Evolutionary conservation across 2,113 vertebrate species (phyloP), one percentile per base, ranked within the genome.

Genomic region (Pomatostomus ruficeps): DNA sequence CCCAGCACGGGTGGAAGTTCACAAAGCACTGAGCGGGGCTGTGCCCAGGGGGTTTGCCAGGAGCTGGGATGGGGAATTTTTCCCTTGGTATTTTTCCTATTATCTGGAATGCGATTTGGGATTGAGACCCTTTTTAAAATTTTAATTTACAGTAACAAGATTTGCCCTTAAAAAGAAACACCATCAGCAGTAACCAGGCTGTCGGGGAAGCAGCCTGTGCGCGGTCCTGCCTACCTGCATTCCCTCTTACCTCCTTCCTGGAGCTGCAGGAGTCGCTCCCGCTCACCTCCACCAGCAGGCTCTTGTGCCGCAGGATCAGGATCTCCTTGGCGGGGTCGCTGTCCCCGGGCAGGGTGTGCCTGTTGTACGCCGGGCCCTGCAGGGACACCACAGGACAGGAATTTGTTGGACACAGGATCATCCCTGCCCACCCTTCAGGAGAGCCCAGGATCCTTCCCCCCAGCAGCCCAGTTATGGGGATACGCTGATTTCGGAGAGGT

Each of bases 311-410:
- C 35, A 97, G 92, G 48, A 98, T 97, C 29, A 98, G 85, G 43
- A 98, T 96, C 91, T 98, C 98, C 93, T 98, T 97, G 26, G 96
- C 91, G 0, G 79, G 58, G 52, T 93, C 91, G 1, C 80, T 83
- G 29, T 98, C 98, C 38, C 97, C 97, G 1, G 98, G 97, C 67
- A 99, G 97, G 7, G 97, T 98, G 92, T 99, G 98, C 87, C 98
- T 98, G 95, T 97, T 99, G 96, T 99, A 99, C 0, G 98, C 97
- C 1, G 97, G 98, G 8, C 96, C 98, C 96, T 99, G 98, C 85
- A 28, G 7, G 8, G 4, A 20, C 57, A 78, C 26, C 70, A 31
- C 38, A 11, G 33, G 40, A 7, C 0, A n/a, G n/a, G n/a, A n/a
- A n/a, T n/a, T 8, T 3, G 45, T 1, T 11, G 62, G 57, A n/a